Percentiles rank a stretch among this genome's conserved stretches.
Conservation (phyloP, 2,113 vertebrate genomes). For the Odontesthes bonariensis region DNA sequence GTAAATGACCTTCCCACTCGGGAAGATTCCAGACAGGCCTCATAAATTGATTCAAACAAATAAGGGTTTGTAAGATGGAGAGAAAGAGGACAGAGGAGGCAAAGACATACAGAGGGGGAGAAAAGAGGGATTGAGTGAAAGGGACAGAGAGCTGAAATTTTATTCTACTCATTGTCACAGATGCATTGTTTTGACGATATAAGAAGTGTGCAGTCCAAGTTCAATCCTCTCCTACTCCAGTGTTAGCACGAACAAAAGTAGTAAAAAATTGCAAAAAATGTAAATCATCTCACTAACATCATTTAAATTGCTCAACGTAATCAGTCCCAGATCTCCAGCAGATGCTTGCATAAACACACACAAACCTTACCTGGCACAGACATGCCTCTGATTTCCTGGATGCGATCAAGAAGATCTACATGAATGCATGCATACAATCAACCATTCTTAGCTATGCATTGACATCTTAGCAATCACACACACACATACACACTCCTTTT, state of each 20-base stretch:
- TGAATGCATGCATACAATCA: slow-evolving; percentile 28
- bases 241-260: slow-evolving; percentile 29
- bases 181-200: slow-evolving; percentile 64
- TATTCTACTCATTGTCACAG: slow-evolving; percentile 25
- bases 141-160: slow-evolving; percentile 27
- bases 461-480: slow-evolving; percentile 8
- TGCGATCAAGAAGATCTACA: slow-evolving; percentile 44
- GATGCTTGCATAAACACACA: slow-evolving; percentile 4
- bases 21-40: slow-evolving; percentile 53
- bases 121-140: slow-evolving; percentile 13
- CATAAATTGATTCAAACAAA: slow-evolving; percentile 65
- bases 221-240: slow-evolving; percentile 19
- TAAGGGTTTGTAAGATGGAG: slow-evolving; percentile 35
- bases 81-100: slow-evolving; percentile 5
- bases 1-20: slow-evolving; percentile 62
- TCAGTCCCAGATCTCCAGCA: slow-evolving; percentile 54
- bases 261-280: slow-evolving; percentile 41
- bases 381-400: slow-evolving; percentile 38
- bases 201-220: slow-evolving; percentile 10
- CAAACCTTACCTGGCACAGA: slow-evolving; percentile 54
- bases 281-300: background rate
- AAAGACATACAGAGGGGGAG: slow-evolving; percentile 5
- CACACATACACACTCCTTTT: background rate
- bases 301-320: slow-evolving; percentile 12
- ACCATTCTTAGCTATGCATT: slow-evolving; percentile 5